A percentile compares a stretch with the other conserved stretches of the same genome.
phyloP scores from a whole-genome alignment of 1,140 invertebrate genomes.

The Panagrolaimus sp. region DNA sequence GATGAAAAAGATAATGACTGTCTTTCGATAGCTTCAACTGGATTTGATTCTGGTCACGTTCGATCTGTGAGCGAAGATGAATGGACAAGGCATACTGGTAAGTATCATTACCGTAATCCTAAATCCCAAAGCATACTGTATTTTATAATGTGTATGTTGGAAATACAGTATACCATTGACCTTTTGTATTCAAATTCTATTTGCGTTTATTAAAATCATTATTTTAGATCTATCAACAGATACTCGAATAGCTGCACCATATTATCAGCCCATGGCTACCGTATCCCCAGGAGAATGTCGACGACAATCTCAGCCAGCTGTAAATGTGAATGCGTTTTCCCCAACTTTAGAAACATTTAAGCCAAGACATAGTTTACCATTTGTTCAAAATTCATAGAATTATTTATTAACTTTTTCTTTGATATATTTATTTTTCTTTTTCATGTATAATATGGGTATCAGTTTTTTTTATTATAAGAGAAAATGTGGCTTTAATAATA shows the following conservation, averaged over 20 bases:
- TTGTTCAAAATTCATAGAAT: slow-evolving; percentile 6
- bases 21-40: neutral
- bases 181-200: neutral
- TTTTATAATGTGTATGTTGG: neutral
- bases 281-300: neutral
- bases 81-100: slow-evolving; percentile 11
- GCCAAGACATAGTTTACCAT: no score
- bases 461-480: neutral
- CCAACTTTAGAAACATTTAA: slow-evolving; percentile 7
- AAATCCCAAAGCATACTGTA: no score
- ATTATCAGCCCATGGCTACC: neutral
- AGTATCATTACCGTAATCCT: neutral
- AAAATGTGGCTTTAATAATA: neutral
- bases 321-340: neutral
- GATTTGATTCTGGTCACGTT: slow-evolving; percentile 1
- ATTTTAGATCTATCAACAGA: neutral
- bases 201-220: neutral
- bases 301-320: neutral
- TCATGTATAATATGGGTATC: neutral
- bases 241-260: neutral
- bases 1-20: slow-evolving; percentile 10
- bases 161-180: neutral
- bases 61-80: slow-evolving; percentile 1
- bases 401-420: neutral
- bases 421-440: neutral